Conservation (phyloP, 2,797 vertebrate species). For the Sylvia borin region DNA sequence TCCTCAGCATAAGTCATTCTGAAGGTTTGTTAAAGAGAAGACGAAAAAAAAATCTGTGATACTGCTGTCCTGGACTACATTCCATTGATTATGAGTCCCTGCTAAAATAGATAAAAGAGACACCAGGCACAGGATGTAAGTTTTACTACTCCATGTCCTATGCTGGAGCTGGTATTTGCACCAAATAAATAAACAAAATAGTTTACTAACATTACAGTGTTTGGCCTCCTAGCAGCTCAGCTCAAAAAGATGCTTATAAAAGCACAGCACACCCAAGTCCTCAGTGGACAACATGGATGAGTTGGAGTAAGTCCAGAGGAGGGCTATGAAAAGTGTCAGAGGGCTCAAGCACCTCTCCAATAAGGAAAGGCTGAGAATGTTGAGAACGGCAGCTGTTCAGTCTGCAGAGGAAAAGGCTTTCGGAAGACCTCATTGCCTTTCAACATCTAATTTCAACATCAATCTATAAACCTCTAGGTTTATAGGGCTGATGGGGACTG, state of each 20-base stretch:
- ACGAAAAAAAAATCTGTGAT: not conserved
- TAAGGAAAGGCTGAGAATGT: not conserved
- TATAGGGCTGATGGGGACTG: not conserved
- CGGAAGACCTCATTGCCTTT: not conserved
- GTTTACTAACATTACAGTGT: not conserved
- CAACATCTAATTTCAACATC: not conserved
- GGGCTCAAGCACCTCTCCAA: not conserved
- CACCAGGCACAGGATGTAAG: not conserved
- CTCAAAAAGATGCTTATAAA: not conserved
- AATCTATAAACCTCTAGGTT: not conserved
- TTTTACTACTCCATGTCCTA: not conserved
- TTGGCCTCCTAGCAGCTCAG: not conserved
- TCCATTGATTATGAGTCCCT: not conserved
- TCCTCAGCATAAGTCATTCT: not conserved
- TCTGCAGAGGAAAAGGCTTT: not conserved
- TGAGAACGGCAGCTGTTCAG: not conserved
- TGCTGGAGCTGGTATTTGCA: not conserved
- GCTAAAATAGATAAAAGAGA: conserved; percentile 20
- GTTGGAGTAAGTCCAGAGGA: not conserved
- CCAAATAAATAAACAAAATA: not conserved
- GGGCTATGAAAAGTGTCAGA: not conserved
- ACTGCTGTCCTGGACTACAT: not conserved
- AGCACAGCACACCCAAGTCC: not conserved
- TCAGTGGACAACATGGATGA: not conserved
- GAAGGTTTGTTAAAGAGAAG: not conserved